Conservation (phyloP, 2,113 vertebrate genomes). For the Mungos mungo region DNA sequence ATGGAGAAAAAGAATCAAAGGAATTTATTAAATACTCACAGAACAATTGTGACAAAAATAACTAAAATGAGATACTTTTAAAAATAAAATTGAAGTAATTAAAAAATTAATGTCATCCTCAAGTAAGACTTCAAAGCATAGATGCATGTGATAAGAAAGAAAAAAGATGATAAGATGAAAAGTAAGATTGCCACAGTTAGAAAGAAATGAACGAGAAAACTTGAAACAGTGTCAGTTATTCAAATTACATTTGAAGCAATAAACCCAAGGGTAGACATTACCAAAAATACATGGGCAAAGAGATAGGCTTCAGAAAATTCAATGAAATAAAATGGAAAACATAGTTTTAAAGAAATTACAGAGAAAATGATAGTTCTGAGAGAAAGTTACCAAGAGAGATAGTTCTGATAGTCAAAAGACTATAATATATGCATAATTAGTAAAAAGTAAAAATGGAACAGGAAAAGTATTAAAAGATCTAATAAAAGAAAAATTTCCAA, state of each 20-base stretch:
- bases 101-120: not conserved
- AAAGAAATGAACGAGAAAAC: not conserved
- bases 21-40: not conserved
- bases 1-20: not conserved
- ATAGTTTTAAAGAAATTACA: not conserved
- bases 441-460: not conserved
- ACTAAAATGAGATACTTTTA: not conserved
- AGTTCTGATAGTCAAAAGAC: not conserved
- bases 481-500: not conserved
- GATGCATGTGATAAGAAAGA: not conserved
- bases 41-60: not conserved
- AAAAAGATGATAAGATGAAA: not conserved
- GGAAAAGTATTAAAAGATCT: not conserved
- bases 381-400: not conserved
- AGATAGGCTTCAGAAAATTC: not conserved
- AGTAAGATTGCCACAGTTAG: not conserved
- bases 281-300: not conserved
- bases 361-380: not conserved
- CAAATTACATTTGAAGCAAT: not conserved
- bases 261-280: not conserved
- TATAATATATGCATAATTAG: not conserved
- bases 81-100: not conserved
- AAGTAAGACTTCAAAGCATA: not conserved
- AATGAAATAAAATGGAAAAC: not conserved
- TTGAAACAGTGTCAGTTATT: not conserved